Evolutionary conservation across 2,797 vertebrate genomes (phyloP).

Genomic region (Silurus aristotelis): DNA sequence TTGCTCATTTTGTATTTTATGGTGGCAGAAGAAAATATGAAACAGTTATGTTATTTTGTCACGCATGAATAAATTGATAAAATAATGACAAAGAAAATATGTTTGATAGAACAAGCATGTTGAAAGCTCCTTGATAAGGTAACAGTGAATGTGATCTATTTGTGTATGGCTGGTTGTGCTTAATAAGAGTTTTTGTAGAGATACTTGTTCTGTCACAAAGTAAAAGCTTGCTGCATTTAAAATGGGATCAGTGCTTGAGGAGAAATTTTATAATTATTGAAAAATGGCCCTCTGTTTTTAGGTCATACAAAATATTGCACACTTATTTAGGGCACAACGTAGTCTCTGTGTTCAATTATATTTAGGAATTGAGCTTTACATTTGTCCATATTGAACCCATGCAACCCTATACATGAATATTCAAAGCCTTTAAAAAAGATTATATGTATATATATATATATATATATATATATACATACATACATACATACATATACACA

Average conservation of each 20-base stretch:
- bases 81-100: not conserved
- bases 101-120: not conserved
- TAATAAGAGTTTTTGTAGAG: not conserved
- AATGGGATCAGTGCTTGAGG: constrained; percentile 58
- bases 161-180: not conserved
- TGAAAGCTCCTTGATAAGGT: not conserved
- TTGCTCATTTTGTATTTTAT: not conserved
- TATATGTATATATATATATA: not conserved
- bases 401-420: constrained; percentile 67
- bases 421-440: constrained; percentile 54
- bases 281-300: constrained; percentile 43
- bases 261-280: constrained; percentile 51
- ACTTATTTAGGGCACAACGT: constrained; percentile 48
- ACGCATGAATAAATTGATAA: not conserved
- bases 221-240: constrained; percentile 22
- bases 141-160: not conserved
- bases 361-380: constrained; percentile 36
- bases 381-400: constrained; percentile 29
- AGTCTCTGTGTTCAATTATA: constrained; percentile 28
- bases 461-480: no score
- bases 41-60: not conserved
- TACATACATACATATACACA: not conserved
- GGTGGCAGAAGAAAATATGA: not conserved
- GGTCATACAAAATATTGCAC: constrained; percentile 53
- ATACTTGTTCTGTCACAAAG: constrained; percentile 5